Conservation (phyloP, 2,888 invertebrate genomes). For the Epistrophe grossulariae region DNA sequence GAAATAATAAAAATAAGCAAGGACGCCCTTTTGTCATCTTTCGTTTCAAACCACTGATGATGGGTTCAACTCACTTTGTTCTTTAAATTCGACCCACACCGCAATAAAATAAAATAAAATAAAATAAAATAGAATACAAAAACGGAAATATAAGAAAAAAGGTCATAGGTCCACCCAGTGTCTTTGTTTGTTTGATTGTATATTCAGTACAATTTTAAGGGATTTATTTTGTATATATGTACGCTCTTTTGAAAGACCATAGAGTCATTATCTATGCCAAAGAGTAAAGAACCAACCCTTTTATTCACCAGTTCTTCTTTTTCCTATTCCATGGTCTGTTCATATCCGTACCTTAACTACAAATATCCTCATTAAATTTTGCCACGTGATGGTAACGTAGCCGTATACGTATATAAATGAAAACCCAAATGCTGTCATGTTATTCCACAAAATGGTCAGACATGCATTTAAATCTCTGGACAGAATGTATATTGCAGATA, state of each 20-base stretch:
- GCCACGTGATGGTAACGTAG: conserved; percentile 2
- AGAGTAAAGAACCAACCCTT: conserved; percentile 10
- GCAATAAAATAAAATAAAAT: background rate
- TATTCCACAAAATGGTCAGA: conserved; percentile 35
- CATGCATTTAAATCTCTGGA: conserved; percentile 41
- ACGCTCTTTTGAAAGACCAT: conserved; percentile 53
- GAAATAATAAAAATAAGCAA: conserved; percentile 43
- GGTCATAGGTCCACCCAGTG: conserved; percentile 23
- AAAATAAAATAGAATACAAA: background rate
- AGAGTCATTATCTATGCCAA: conserved; percentile 51
- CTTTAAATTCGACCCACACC: conserved; percentile 3
- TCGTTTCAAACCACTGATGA: background rate
- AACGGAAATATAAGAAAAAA: conserved; percentile 29
- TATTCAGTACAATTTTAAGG: conserved; percentile 50
- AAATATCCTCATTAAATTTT: conserved; percentile 32
- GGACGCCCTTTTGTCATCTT: background rate
- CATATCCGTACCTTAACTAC: background rate
- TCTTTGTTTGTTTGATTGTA: conserved; percentile 53
- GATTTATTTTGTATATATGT: conserved; percentile 44
- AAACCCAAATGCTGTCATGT: conserved; percentile 30
- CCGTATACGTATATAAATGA: background rate
- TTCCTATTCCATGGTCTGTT: too few relatives aligned
- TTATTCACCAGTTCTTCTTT: background rate
- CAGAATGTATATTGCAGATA: conserved; percentile 33
- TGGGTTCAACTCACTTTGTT: conserved; percentile 24